Evolutionary conservation across 2,888 invertebrate genomes (phyloP), one percentile per base, ranked within the genome.

Genomic region (Lasioglossum lativentre): DNA sequence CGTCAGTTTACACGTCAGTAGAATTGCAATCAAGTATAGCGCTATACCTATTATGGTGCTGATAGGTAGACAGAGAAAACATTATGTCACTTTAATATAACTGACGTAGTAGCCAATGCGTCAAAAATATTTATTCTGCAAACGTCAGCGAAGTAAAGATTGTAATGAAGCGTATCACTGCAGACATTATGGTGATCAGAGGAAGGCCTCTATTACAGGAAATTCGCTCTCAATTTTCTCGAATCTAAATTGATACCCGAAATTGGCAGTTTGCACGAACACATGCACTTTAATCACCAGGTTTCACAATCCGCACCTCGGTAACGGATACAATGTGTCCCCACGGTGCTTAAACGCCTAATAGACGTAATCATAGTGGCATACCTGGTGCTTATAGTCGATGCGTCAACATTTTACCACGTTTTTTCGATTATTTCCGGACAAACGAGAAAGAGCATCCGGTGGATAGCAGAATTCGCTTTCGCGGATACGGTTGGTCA

Each of bases 401-500:
- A 2, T 30, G 12, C 30, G 66, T 34, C 34, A 34, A 66, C 23
- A 66, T 66, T 68, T n/a, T n/a, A n/a, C n/a, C n/a, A n/a, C n/a
- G n/a, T n/a, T n/a, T n/a, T 68, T 68, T 12, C 40, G 10, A 38
- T 38, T 19, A n/a, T n/a, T 12, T 38, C 68, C 68, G 68, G 12
- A 10, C 12, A 23, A 38, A 16, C 59, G 45, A 38, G n/a, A 56
- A 80, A 40, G 45, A 75, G 30, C 42, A 56, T 68, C 40, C 47
- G 52, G 16, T 1, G 68, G 68, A 38, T 23, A 38, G 23, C 56
- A 70, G 75, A 70, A 84, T 80, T 80, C 34, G 66, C 75, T 78
- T 80, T 80, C 42, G 77, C 73, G 77, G 80, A 77, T 80, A 77
- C 80, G n/a, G 16, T 12, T n/a, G 83, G 77, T 75, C 77, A 38